These are phyloP conservation scores for Cerceris rybyensis DNA, from an alignment of 2,888 invertebrate species.

Conservation along the genomic window DNA sequence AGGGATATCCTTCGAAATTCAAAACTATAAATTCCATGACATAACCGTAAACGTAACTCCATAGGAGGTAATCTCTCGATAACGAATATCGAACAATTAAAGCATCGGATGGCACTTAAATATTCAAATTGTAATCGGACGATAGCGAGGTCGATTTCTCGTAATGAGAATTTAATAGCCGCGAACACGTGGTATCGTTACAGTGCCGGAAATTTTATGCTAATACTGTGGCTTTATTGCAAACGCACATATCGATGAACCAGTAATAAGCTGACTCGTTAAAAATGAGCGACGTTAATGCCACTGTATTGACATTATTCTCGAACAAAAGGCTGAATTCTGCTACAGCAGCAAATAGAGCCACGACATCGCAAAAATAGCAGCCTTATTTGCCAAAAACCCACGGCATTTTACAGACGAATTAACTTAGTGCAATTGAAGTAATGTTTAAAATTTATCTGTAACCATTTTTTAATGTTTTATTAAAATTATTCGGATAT, in stretches of 20 bases:
- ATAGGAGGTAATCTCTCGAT: constrained; percentile 33
- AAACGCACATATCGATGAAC: constrained; percentile 11
- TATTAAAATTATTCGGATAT: too few relatives aligned
- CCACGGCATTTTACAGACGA: too few relatives aligned
- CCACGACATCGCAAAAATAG: too few relatives aligned
- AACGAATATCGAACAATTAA: constrained; percentile 56
- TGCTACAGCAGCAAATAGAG: too few relatives aligned
- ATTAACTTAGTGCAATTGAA: too few relatives aligned
- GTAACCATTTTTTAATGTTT: too few relatives aligned
- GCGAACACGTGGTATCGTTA: constrained; percentile 19
- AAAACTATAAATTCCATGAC: not conserved
- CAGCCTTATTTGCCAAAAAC: too few relatives aligned
- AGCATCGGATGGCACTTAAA: constrained; percentile 50
- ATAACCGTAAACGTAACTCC: constrained; percentile 27
- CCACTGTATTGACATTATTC: not conserved
- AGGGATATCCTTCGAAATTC: too few relatives aligned
- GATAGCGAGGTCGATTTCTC: constrained; percentile 37
- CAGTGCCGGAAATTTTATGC: constrained; percentile 9
- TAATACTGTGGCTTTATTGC: constrained; percentile 14
- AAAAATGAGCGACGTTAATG: constrained; percentile 9
- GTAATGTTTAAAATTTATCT: too few relatives aligned
- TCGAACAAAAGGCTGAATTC: not conserved
- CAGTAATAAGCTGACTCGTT: constrained; percentile 8
- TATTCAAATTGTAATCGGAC: constrained; percentile 50
- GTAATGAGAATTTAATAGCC: constrained; percentile 59